phyloP scores from a whole-genome alignment of 2,797 vertebrate genomes.

The Caiman crocodilus region DNA sequence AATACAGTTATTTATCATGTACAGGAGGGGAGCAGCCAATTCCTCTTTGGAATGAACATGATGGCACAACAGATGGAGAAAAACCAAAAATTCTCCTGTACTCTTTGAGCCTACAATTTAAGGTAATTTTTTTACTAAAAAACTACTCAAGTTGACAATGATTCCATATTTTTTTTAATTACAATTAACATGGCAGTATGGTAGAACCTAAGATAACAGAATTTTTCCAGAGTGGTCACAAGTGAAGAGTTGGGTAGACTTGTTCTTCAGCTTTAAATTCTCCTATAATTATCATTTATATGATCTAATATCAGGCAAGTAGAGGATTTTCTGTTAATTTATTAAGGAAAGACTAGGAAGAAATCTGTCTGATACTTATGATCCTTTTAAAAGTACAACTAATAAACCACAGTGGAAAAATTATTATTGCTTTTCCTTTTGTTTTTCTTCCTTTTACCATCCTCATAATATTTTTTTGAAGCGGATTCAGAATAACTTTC shows the following conservation, averaged over 20 bases:
- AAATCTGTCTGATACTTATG: background rate
- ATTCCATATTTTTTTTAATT: background rate
- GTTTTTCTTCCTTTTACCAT: background rate
- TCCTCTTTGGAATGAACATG: slow-evolving; percentile 98
- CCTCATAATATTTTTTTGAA: background rate
- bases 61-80: slow-evolving; percentile 93
- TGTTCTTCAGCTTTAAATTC: too few species aligned
- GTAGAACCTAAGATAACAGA: background rate
- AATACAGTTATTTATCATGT: background rate
- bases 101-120: slow-evolving; percentile 95
- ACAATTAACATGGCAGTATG: background rate
- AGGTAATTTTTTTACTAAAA: slow-evolving; percentile 81
- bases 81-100: slow-evolving; percentile 99
- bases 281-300: too few species aligned
- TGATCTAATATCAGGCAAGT: background rate
- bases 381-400: background rate
- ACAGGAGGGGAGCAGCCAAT: slow-evolving; percentile 98
- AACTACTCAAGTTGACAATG: background rate
- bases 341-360: background rate
- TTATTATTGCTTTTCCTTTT: fast-evolving
- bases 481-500: background rate
- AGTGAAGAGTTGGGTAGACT: background rate
- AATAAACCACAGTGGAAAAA: background rate
- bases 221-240: background rate
- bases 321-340: background rate